Base-by-base conservation (phyloP, 1,140 invertebrate genomes). In the Drosophila bipectinata region DNA sequence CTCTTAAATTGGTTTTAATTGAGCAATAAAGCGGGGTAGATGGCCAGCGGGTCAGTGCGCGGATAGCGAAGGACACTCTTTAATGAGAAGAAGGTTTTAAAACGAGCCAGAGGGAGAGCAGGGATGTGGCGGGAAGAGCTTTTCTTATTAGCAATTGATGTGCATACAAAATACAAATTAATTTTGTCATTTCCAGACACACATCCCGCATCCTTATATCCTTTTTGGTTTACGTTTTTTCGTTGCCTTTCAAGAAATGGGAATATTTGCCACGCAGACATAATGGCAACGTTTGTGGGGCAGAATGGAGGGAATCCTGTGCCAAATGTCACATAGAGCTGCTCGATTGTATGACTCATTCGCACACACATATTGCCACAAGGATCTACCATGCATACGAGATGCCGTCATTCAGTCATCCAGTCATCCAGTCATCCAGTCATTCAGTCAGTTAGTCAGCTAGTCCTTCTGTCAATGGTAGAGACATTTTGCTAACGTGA, bases 321-420 rank as follows among this genome's bases (percentile, higher is more conserved):
- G 72, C 62, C 72, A 76, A 76, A 76, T 87, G 81, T 80, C 80
- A 69, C 41, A 67, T 64, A 68, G 64, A 64, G 59, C 53, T 52
- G 12, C 58, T 57, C 72, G 72, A 78, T 74, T 75, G 63, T 69
- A 59, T 69, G 80, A 83, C 59, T 82, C 79, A 82, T 78, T 74
- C 79, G 37, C 79, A 64, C 68, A 67, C 34, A 44, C n/a, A 44
- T 44, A 44, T 18, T 39, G 34, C 9, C 6, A 60, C 12, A 39
- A 39, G 58, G 26, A 58, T 49, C 32, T 30, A 32, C 63, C 56
- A 53, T 57, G 41, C 28, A 60, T 56, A 51, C 44, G 54, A 51
- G 30, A 77, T 64, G 63, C 14, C 10, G 28, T 58, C 58, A 58
- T 53, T 47, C 54, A 51, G 18, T 53, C 37, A 49, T 24, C 24